Conservation (phyloP, 2,797 vertebrate species). For the Epinephelus awoara region DNA sequence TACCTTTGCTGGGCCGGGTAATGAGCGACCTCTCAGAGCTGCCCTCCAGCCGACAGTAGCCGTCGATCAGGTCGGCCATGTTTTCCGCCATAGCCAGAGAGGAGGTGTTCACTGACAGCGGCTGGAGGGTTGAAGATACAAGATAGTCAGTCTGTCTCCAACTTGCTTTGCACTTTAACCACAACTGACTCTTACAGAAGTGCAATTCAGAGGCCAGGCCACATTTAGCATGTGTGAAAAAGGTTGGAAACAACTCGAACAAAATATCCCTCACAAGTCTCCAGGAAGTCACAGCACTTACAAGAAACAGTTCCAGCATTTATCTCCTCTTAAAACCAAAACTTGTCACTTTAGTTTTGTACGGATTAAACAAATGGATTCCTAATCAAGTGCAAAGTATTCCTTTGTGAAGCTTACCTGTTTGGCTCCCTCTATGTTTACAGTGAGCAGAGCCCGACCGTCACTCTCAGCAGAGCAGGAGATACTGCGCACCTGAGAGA, state of each 20-base stretch:
- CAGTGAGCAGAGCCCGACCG: slow-evolving; percentile 86
- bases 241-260: neutral
- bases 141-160: neutral
- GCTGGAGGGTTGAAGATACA: slow-evolving; percentile 73
- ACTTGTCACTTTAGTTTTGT: neutral
- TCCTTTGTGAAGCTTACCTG: slow-evolving; percentile 82
- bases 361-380: no score
- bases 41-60: slow-evolving; percentile 90
- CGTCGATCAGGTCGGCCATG: slow-evolving; percentile 96
- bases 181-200: neutral
- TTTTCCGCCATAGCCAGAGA: slow-evolving; percentile 93
- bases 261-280: neutral
- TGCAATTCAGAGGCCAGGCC: neutral
- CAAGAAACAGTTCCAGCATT: neutral
- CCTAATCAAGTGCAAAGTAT: no score
- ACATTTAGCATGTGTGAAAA: neutral
- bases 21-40: slow-evolving; percentile 85
- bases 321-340: neutral
- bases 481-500: slow-evolving; percentile 91
- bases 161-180: neutral
- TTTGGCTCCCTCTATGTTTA: slow-evolving; percentile 88
- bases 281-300: neutral
- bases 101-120: slow-evolving; percentile 89
- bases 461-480: slow-evolving; percentile 84
- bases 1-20: slow-evolving; percentile 85